These are phyloP conservation scores for Idris sp. DNA, from an alignment of 1,140 invertebrate genomes.

Conservation along the genomic window DNA sequence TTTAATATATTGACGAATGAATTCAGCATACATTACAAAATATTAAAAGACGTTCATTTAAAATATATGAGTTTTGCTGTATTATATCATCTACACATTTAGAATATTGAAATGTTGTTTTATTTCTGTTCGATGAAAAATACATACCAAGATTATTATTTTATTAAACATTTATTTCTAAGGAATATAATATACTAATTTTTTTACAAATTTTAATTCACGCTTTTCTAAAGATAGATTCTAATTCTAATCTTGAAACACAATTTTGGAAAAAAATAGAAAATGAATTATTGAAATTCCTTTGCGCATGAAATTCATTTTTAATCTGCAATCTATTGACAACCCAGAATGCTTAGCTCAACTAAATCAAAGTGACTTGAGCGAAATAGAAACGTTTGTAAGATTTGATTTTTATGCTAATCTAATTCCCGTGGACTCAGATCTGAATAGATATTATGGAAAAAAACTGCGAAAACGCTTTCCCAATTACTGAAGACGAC, in stretches of 20 bases:
- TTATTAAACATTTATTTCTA: too few species aligned
- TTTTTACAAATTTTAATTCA: too few species aligned
- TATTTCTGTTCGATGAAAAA: too few species aligned
- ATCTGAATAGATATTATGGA: neutral
- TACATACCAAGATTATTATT: too few species aligned
- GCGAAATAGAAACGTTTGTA: neutral
- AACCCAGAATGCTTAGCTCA: neutral
- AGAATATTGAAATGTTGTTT: too few species aligned
- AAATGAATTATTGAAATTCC: neutral
- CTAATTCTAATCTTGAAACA: too few species aligned
- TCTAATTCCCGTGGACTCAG: neutral
- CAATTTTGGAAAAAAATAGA: slow-evolving; percentile 5
- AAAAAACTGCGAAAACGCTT: neutral
- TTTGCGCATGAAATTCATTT: slow-evolving; percentile 2
- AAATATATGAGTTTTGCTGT: too few species aligned
- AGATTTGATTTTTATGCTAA: neutral
- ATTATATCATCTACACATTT: too few species aligned
- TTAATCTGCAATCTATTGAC: neutral
- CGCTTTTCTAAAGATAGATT: too few species aligned
- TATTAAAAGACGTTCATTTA: too few species aligned
- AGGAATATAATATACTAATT: slow-evolving; percentile 1
- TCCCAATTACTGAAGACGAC: neutral
- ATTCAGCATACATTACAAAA: too few species aligned
- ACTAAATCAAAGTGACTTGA: neutral
- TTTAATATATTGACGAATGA: too few species aligned